Base-by-base conservation (phyloP, 1,140 invertebrate species). In the Diploscapter pachys region DNA sequence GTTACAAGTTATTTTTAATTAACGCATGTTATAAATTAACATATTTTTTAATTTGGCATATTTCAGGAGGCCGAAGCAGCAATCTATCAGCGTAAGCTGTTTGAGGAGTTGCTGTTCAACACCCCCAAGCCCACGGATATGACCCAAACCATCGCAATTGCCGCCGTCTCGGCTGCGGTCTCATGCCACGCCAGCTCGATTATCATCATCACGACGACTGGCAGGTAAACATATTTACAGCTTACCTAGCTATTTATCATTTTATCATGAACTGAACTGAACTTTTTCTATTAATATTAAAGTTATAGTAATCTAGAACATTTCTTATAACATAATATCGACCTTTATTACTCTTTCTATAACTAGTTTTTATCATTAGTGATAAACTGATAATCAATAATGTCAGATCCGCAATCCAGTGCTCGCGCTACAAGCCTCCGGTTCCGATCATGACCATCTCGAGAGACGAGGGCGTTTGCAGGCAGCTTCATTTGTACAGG, bases 381-480 rank as follows among this genome's bases (percentile, higher is more conserved):
- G 31, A 31, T 31, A 31, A 31, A 31, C 31, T 31, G 31, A 31
- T 31, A 31, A 31, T 31, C 31, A 31, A 31, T 31, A 31, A 31
- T 79, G 73, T 54, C 49, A 77, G 74, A 62, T 72, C 71, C 0
- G 94, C 94, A 4, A 91, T 93, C 87, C 88, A 95, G 75, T 90
- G 98, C 75, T 92, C 95, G 78, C 96, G 96, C 85, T 99, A 97
- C 88, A 89, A 93, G 76, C 96, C 96, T 64, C 90, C 93, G 66
- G 98, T 96, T 86, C 96, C 96, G 52, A 95, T 99, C 80, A 93
- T 99, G 81, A 92, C 95, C 13, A 92, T 99, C 50, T 98, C 96
- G 3, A 88, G 96, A 50, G 91, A 91, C 81, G 88, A 90, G 48
- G 92, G 93, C 87, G 93, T 93, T 4, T 94, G 95, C 55, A 88